These are phyloP conservation scores for Scotopteryx bipunctaria DNA, from an alignment of 2,888 invertebrate species.

Conservation along the genomic window DNA sequence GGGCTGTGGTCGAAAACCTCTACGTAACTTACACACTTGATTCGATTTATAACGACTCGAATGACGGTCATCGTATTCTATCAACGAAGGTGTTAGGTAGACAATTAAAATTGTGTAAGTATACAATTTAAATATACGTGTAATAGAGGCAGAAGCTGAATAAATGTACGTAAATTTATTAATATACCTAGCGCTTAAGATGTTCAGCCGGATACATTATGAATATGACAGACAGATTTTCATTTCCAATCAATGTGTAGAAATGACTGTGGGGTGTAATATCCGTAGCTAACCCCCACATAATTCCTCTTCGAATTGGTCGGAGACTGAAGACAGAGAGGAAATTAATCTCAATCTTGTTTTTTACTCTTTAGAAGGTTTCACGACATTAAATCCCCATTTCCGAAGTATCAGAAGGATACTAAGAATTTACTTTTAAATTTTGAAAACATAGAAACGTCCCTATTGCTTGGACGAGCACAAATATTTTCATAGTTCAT, in stretches of 20 bases:
- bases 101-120: not conserved
- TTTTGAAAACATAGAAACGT: not conserved
- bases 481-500: slow-evolving; percentile 2
- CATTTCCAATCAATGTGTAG: not conserved
- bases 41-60: not conserved
- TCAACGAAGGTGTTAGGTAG: not conserved
- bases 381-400: not conserved
- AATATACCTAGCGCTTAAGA: too few relatives aligned
- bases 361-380: slow-evolving; percentile 1
- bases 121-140: too few relatives aligned
- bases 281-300: slow-evolving; percentile 44
- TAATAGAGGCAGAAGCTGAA: too few relatives aligned
- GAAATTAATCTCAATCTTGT: slow-evolving; percentile 55
- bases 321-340: slow-evolving; percentile 39
- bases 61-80: not conserved
- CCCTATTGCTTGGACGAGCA: too few relatives aligned
- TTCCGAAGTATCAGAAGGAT: not conserved
- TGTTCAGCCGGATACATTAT: too few relatives aligned
- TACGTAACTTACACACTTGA: not conserved
- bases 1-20: not conserved
- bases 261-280: slow-evolving; percentile 41
- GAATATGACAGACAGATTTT: not conserved
- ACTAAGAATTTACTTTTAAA: not conserved
- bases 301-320: slow-evolving; percentile 35
- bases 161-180: too few relatives aligned